These are phyloP conservation scores for Rhinichthys osculus DNA, from an alignment of 2,797 vertebrate genomes.

Conservation along the genomic window DNA sequence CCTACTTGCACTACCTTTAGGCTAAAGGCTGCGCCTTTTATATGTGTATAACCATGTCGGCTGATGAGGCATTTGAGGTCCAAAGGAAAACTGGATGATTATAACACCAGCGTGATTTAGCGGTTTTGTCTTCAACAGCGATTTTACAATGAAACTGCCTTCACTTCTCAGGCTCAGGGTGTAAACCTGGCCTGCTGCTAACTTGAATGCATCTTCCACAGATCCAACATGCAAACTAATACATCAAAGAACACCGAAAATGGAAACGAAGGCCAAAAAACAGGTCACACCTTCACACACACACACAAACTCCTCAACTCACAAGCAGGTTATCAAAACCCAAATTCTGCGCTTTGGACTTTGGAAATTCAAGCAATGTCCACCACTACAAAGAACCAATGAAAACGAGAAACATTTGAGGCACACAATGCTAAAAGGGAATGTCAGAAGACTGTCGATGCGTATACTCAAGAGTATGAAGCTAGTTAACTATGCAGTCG, in stretches of 20 bases:
- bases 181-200: conserved; percentile 65
- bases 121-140: conserved; percentile 46
- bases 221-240: conserved; percentile 75
- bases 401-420: conserved; percentile 67
- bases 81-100: conserved; percentile 36
- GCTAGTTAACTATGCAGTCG: conserved; percentile 39
- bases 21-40: conserved; percentile 48
- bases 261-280: conserved; percentile 53
- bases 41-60: conserved; percentile 21
- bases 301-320: conserved; percentile 52
- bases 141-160: conserved; percentile 60
- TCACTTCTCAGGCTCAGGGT: conserved; percentile 58
- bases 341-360: conserved; percentile 73
- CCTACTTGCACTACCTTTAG: conserved; percentile 53
- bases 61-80: conserved; percentile 46
- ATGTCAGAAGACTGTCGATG: conserved; percentile 58
- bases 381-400: conserved; percentile 75
- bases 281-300: conserved; percentile 48
- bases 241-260: conserved; percentile 65
- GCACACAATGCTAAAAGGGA: conserved; percentile 63
- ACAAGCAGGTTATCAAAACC: conserved; percentile 51
- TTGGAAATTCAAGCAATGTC: conserved; percentile 81
- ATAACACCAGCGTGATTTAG: conserved; percentile 19
- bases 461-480: conserved; percentile 38
- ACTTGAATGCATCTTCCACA: conserved; percentile 76